Conservation (phyloP, 2,113 vertebrate genomes). For the Varanus komodoensis region DNA sequence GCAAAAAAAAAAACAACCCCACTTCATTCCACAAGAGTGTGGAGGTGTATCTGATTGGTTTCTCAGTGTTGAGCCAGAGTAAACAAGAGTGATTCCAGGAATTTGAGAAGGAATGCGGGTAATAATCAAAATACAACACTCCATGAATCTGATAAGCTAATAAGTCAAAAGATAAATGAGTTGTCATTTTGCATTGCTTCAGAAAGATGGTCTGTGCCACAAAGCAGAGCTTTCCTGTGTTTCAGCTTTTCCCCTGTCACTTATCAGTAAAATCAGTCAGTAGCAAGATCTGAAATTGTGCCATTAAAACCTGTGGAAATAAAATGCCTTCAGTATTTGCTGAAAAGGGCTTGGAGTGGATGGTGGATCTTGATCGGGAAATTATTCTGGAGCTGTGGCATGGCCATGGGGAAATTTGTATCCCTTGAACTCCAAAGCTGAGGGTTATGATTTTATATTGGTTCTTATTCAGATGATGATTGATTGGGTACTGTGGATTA, state of each 20-base stretch:
- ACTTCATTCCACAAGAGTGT: neutral
- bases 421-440: no score
- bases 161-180: fast-evolving
- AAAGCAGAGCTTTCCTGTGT: neutral
- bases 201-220: neutral
- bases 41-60: neutral
- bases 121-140: neutral
- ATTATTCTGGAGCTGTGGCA: no score
- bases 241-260: neutral
- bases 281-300: neutral
- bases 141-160: neutral
- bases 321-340: no score
- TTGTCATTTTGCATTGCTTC: neutral
- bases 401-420: no score
- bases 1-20: no score
- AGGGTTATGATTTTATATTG: no score
- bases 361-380: no score
- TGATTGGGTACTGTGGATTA: no score
- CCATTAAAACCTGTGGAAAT: neutral
- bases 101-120: neutral
- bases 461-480: no score
- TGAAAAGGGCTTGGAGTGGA: no score
- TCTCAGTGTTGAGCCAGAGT: neutral
- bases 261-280: neutral
- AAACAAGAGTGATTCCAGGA: conserved; percentile 9